These are phyloP conservation scores for Stenotaenia linearis DNA, from an alignment of 2,888 invertebrate genomes.

Conservation along the genomic window DNA sequence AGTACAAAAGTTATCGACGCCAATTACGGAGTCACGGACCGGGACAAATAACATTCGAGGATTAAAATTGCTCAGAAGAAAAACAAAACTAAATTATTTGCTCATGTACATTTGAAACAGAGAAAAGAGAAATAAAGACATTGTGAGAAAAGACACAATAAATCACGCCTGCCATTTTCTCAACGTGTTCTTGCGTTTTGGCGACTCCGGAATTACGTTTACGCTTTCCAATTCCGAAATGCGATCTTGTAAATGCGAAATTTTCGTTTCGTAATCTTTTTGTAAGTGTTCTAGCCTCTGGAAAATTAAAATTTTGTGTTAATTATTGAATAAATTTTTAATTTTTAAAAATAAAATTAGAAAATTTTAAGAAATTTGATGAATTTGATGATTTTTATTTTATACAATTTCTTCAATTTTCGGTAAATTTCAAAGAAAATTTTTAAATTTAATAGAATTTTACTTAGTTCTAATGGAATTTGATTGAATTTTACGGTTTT, in stretches of 20 bases:
- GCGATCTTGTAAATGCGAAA: neutral
- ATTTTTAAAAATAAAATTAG: neutral
- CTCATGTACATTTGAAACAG: no score
- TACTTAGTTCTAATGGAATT: no score
- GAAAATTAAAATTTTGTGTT: neutral
- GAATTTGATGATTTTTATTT: no score
- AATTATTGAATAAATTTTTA: neutral
- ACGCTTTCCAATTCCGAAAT: neutral
- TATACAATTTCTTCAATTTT: no score
- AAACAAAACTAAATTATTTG: neutral
- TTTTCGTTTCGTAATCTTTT: neutral
- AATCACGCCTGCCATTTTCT: neutral
- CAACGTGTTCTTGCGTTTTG: neutral
- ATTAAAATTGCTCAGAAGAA: slow-evolving; percentile 43
- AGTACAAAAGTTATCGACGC: slow-evolving; percentile 80
- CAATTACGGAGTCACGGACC: slow-evolving; percentile 87
- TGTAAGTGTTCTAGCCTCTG: neutral
- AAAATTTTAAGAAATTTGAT: no score
- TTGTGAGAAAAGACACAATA: neutral
- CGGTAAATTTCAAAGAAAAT: no score
- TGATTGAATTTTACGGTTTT: no score
- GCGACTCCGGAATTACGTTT: neutral
- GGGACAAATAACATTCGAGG: slow-evolving; percentile 85
- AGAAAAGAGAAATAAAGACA: no score
- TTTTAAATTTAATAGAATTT: no score